A percentile compares a stretch with the other conserved stretches of the same genome.
These are phyloP conservation scores for Anolis apletophallus DNA, from an alignment of 2,797 vertebrate genomes.

Conservation along the genomic window DNA sequence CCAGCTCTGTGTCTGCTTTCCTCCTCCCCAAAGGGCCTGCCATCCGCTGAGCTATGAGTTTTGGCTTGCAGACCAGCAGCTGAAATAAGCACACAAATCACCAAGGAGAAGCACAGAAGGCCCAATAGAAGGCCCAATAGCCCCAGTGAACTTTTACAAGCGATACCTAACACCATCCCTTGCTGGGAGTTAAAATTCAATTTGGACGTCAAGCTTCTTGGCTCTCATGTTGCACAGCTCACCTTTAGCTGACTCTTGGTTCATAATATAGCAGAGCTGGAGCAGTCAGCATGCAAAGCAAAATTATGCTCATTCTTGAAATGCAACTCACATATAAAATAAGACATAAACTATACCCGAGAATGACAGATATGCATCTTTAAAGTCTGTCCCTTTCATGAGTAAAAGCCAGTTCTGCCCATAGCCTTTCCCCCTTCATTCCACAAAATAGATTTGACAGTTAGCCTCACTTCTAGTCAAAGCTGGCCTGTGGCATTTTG, in stretches of 20 bases:
- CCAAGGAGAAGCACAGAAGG: neutral
- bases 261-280: neutral
- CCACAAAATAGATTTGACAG: neutral
- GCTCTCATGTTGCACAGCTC: constrained; percentile 33
- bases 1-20: neutral
- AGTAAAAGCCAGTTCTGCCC: neutral
- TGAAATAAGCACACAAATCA: constrained; percentile 32
- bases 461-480: neutral
- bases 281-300: neutral
- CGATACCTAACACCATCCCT: constrained; percentile 31
- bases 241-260: constrained; percentile 13
- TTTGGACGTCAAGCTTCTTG: constrained; percentile 46
- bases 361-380: neutral
- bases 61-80: constrained; percentile 31
- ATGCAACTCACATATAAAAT: neutral
- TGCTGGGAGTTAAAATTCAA: constrained; percentile 25
- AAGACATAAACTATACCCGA: neutral
- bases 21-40: constrained; percentile 11
- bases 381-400: neutral
- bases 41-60: constrained; percentile 32
- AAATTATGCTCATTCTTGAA: neutral
- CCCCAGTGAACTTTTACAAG: constrained; percentile 4
- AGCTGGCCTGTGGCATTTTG: neutral
- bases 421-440: neutral
- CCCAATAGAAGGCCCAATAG: constrained; percentile 1